Percentiles rank a stretch among this genome's conserved stretches.
These are phyloP conservation scores for Rhopalosiphum maidis DNA, from an alignment of 1,140 invertebrate genomes.

Conservation along the genomic window DNA sequence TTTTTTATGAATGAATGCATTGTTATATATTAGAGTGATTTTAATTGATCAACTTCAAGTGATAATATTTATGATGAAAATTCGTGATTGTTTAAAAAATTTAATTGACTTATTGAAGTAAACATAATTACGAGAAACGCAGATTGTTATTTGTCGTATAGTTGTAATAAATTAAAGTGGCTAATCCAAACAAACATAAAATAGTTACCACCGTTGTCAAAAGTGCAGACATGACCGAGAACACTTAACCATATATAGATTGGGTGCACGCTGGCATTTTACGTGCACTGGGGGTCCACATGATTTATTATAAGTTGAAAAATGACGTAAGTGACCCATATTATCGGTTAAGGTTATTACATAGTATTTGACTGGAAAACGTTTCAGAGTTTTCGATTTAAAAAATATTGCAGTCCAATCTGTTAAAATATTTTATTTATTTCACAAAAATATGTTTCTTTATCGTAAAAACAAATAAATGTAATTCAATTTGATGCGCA, in stretches of 20 bases:
- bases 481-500: neutral
- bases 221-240: neutral
- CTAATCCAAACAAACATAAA: neutral
- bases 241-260: neutral
- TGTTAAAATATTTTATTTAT: neutral
- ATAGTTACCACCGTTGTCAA: neutral
- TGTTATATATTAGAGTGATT: no score
- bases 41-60: neutral
- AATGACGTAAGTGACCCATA: neutral
- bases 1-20: no score
- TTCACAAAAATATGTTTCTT: neutral
- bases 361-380: neutral
- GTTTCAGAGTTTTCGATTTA: neutral
- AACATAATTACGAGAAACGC: neutral
- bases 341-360: neutral
- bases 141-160: neutral
- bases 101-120: no score
- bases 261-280: neutral
- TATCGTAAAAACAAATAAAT: neutral
- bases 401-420: neutral
- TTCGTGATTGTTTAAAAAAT: no score
- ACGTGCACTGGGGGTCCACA: neutral
- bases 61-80: neutral
- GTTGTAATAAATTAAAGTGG: neutral
- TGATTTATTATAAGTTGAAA: neutral